Evolutionary conservation across 2,888 invertebrate genomes (phyloP), one percentile per base, ranked within the genome.

Genomic region (Aricia artaxerxes): DNA sequence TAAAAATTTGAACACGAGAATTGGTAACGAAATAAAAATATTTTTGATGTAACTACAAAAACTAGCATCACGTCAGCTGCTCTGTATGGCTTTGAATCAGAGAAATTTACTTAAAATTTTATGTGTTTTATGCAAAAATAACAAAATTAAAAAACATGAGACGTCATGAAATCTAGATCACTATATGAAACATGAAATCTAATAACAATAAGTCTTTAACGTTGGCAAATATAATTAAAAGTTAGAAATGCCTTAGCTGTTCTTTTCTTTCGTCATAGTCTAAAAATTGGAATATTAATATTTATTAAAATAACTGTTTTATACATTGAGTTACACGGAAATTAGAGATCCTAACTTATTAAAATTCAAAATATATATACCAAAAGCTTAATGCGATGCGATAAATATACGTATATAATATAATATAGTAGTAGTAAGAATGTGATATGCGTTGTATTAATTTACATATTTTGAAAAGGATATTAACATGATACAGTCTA

Each of bases 161-260:
- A 93, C 91, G 91, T 88, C 89, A 93, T 94, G 94, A 94, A 91
- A 89, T 91, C 94, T 94, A 94, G 93, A 93, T 89, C 88, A 92
- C 94, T 94, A 94, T 88, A 94, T 94, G 94, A 93, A 53, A 92
- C 90, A 92, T 92, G 94, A 94, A 93, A 92, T 89, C 93, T 94
- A 93, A 94, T 90, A 92, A 89, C 90, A 88, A 93, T 93, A 93
- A 94, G 94, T 94, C 93, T 94, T 94, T 92, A 93, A 93, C 90
- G 92, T 90, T 94, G 92, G 88, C 90, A 90, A 89, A 53, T 76
- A 76, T 53, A 91, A 91, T 92, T 92, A 92, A 91, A 91, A 69
- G 69, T 69, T 69, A 91, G 92, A 94, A 94, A 94, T 94, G 94
- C 94, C 93, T 89, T 88, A 89, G 90, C 90, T 89, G 87, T 89